phyloP scores from a whole-genome alignment of 2,797 vertebrate species.

The Pangasius sanitwongsei region DNA sequence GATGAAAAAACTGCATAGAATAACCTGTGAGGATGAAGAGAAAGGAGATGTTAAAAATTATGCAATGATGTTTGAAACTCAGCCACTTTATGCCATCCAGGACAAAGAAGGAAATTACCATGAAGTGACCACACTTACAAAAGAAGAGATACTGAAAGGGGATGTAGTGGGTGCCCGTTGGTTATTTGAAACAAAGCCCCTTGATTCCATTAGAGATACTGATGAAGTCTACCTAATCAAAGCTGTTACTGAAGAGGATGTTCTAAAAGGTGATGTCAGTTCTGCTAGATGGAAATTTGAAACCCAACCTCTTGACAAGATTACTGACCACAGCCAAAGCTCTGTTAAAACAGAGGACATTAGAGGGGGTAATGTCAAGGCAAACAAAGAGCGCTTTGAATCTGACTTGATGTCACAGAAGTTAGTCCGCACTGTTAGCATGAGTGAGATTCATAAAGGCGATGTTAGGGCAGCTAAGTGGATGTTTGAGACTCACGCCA shows the following conservation, averaged over 20 bases:
- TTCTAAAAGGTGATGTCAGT: constrained; percentile 87
- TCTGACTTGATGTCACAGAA: constrained; percentile 71
- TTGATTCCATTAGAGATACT: constrained; percentile 86
- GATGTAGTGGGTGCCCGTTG: constrained; percentile 89
- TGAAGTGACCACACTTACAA: constrained; percentile 92
- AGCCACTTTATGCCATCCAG: constrained; percentile 90
- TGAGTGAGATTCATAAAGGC: constrained; percentile 89
- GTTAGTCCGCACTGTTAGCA: constrained; percentile 83
- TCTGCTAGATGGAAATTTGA: constrained; percentile 91
- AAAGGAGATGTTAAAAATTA: constrained; percentile 88
- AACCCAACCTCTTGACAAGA: constrained; percentile 88
- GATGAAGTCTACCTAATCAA: constrained; percentile 88
- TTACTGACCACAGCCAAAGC: constrained; percentile 77
- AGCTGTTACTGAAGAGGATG: constrained; percentile 89
- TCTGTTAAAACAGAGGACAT: constrained; percentile 78
- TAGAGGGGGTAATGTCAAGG: constrained; percentile 85
- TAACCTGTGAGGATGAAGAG: constrained; percentile 76
- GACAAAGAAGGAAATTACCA: constrained; percentile 90
- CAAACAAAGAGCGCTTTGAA: constrained; percentile 83
- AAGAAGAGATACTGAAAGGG: constrained; percentile 86
- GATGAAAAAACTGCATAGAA: constrained; percentile 67
- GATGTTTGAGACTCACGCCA: constrained; percentile 90
- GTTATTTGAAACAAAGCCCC: constrained; percentile 95
- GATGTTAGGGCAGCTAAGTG: constrained; percentile 89
- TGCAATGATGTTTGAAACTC: constrained; percentile 91